Evolutionary conservation across 2,888 invertebrate genomes (phyloP), one percentile per base, ranked within the genome.

Genomic region (Homarus gammarus): DNA sequence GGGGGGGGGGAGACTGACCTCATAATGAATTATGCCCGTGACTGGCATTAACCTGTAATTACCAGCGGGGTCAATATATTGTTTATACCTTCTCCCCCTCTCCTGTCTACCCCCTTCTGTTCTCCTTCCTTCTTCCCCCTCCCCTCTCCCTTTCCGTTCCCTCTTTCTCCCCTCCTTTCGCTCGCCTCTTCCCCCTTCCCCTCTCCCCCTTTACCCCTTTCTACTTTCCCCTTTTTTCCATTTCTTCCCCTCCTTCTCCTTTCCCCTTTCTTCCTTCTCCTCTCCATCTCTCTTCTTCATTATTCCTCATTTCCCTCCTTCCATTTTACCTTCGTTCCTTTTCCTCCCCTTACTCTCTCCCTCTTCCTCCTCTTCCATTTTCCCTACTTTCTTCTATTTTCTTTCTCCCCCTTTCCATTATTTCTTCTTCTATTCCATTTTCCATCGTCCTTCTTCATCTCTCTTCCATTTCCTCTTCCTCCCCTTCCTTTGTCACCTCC

Each of bases 351-450:
- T 1, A 22, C 2, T 72, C 5, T 38, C 33, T 33, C 33, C 2
- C 33, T 33, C 0, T 1, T 12, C 36, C 33, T 33, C 72, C 12
- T 12, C n/a, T 12, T 12, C 72, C 33, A 33, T 72, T 12, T 3
- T 33, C 33, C 72, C 12, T 31, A 8, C 70, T 36, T 18, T 70
- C 70, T 70, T 3, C 27, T 31, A 27, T 31, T 70, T 31, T 70
- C 70, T 33, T 18, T 70, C 36, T 70, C 70, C 27, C 70, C 27
- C 70, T 70, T n/a, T n/a, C n/a, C n/a, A n/a, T n/a, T n/a, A n/a
- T 72, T 1, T 38, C 33, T 33, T 15, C 2, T 15, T 33, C 0
- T 1, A 3, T 72, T 15, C 12, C 72, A 12, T 12, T 36, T 12
- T 12, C 72, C 33, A 33, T 72, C 33, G 1, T 8, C 33, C 72